Conservation (phyloP, 2,113 vertebrate species). For the Sinosuthora webbiana region DNA sequence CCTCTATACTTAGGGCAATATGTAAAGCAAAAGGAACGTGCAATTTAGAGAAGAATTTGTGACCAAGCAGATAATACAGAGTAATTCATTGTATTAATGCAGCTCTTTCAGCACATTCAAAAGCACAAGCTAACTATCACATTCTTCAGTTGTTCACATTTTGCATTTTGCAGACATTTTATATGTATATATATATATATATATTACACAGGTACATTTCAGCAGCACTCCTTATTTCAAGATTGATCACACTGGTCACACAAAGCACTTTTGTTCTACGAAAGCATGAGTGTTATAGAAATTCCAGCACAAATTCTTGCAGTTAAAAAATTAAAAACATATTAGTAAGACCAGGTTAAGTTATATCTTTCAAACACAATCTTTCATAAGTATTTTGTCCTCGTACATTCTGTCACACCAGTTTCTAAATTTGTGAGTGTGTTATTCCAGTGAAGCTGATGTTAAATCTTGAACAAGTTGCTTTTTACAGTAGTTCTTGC, state of each 20-base stretch:
- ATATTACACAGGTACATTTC: not conserved
- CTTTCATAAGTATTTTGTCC: not conserved
- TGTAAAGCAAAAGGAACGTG: not conserved
- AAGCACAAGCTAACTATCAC: not conserved
- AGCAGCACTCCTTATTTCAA: not conserved
- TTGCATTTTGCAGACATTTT: not conserved
- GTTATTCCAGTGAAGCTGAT: not conserved
- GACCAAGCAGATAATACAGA: not conserved
- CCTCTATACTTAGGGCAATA: not conserved
- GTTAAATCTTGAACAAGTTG: not conserved
- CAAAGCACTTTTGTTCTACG: not conserved
- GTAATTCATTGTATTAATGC: not conserved
- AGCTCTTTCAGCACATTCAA: not conserved
- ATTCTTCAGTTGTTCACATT: not conserved
- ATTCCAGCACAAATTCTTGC: not conserved
- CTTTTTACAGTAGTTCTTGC: not conserved
- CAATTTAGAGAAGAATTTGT: not conserved
- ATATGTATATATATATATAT: not conserved
- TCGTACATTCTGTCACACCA: not conserved
- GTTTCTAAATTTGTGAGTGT: not conserved
- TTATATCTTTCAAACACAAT: not conserved
- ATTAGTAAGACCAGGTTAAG: not conserved
- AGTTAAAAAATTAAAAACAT: not conserved
- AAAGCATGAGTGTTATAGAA: not conserved
- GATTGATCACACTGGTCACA: not conserved